Evolutionary conservation across 1,140 invertebrate species (phyloP).

Genomic region (Frieseomelitta varia): DNA sequence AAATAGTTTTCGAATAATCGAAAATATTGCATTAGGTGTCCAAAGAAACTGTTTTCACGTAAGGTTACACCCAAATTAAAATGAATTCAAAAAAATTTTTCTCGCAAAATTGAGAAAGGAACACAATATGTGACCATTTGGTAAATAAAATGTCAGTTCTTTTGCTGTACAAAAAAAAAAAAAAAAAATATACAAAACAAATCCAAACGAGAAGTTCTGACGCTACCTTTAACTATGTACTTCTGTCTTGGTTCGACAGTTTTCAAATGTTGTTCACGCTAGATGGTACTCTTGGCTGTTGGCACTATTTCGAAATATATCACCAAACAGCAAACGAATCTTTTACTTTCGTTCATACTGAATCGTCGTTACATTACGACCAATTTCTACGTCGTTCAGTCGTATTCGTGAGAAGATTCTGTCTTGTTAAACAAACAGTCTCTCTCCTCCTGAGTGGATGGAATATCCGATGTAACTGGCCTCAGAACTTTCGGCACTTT

Average conservation of each 20-base stretch:
- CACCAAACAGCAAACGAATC: slow-evolving; percentile 28
- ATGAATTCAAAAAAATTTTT: background rate
- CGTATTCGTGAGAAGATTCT: slow-evolving; percentile 89
- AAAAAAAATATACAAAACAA: slow-evolving; percentile 14
- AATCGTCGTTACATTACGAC: slow-evolving; percentile 18
- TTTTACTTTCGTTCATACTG: background rate
- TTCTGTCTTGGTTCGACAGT: background rate
- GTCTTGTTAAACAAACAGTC: slow-evolving; percentile 86
- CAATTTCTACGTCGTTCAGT: slow-evolving; percentile 79
- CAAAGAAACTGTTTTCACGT: background rate
- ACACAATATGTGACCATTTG: background rate
- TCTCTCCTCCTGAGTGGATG: slow-evolving; percentile 85
- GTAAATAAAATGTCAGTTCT: background rate
- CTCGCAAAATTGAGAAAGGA: background rate
- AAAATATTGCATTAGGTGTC: too few species aligned
- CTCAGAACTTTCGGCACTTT: slow-evolving; percentile 77
- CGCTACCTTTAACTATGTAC: slow-evolving; percentile 12
- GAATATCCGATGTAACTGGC: slow-evolving; percentile 80
- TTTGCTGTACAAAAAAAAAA: background rate
- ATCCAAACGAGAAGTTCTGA: background rate
- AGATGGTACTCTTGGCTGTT: background rate
- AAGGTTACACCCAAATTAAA: background rate
- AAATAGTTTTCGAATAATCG: background rate
- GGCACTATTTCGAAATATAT: slow-evolving; percentile 22
- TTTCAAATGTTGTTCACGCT: slow-evolving; percentile 2